Evolutionary conservation across 2,113 vertebrate species (phyloP), one percentile per base, ranked within the genome.

Genomic region (Megatriorchis doriae): DNA sequence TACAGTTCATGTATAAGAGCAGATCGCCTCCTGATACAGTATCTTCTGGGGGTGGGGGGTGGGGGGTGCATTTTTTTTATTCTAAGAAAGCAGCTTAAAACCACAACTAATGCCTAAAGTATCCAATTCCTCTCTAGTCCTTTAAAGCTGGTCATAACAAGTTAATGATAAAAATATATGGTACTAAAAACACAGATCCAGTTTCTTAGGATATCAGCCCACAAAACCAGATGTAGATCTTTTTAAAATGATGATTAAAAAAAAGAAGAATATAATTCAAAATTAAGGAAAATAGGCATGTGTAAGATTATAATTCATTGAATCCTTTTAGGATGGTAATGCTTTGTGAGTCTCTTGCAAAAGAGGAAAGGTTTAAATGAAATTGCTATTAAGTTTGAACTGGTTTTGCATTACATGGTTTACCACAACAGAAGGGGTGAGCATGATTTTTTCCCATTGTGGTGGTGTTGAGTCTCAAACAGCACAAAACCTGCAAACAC

Each of bases 141-240:
- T 96, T 88, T 88, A 94, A 94, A 93, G 63, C 21, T 83, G 50
- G n/a, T 81, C 47, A 68, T 90, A 90, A 91, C 56, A 95, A 88
- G 38, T 86, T 86, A 86, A 81, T 23, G 38, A 43, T 92, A 94
- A 96, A 96, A 96, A 82, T 85, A 63, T 25, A 85, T 5, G 8
- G 31, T 93, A 83, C 74, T 89, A 67, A 93, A 94, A 63, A 4
- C 36, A 68, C 43, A 86, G 74, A 83, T 95, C n/a, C 3, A 70
- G 4, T 93, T 96, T 93, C 79, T 71, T 93, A 63, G 68, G 81
- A 13, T 86, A 53, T 68, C 62, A 89, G 16, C 50, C 63, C 22
- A 40, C 63, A 92, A 82, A 93, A 82, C 3, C 70, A 92, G 90
- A 91, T 62, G 34, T 20, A 90, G 67, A 42, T 61, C 5, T 72